phyloP scores from a whole-genome alignment of 1,140 invertebrate species.

The Zaprionus camerounensis region DNA sequence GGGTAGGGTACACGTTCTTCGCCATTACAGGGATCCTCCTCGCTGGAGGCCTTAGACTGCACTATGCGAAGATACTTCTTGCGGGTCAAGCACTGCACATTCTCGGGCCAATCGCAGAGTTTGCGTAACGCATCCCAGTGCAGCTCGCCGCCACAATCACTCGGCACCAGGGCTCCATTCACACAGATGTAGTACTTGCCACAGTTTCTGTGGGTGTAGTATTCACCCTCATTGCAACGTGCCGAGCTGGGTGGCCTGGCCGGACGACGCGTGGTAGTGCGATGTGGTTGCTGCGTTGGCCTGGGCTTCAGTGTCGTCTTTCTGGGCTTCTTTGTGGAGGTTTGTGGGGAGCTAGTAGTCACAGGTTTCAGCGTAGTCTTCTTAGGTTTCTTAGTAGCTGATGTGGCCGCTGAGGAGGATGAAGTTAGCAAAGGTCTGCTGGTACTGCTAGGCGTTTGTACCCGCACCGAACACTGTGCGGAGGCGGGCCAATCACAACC shows the following conservation, averaged over 20 bases:
- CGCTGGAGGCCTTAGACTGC: slow-evolving; percentile 60
- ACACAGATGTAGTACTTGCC: slow-evolving; percentile 77
- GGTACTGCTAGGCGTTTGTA: slow-evolving; percentile 48
- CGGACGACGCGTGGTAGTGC: slow-evolving; percentile 49
- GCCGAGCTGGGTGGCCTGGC: slow-evolving; percentile 38
- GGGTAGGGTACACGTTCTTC: slow-evolving; percentile 88
- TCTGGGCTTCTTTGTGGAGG: slow-evolving; percentile 35
- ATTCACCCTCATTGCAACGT: slow-evolving; percentile 85
- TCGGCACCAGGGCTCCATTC: slow-evolving; percentile 66
- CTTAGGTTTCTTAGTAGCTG: slow-evolving; percentile 1
- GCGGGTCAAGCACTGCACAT: slow-evolving; percentile 78
- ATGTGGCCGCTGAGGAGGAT: background rate
- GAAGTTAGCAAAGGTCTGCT: slow-evolving; percentile 1
- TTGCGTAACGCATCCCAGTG: slow-evolving; percentile 90
- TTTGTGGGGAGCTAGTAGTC: background rate
- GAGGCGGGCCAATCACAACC: slow-evolving; percentile 91
- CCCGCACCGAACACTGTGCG: slow-evolving; percentile 87
- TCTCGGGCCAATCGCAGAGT: slow-evolving; percentile 89
- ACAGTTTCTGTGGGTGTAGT: slow-evolving; percentile 85
- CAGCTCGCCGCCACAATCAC: slow-evolving; percentile 88
- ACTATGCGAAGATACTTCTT: slow-evolving; percentile 68
- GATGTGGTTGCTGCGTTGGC: slow-evolving; percentile 32
- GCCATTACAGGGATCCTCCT: slow-evolving; percentile 86
- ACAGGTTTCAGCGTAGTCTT: background rate
- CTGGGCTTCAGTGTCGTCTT: slow-evolving; percentile 33